Evolutionary conservation across 2,888 invertebrate genomes (phyloP).

Genomic region (Thymelicus sylvestris): DNA sequence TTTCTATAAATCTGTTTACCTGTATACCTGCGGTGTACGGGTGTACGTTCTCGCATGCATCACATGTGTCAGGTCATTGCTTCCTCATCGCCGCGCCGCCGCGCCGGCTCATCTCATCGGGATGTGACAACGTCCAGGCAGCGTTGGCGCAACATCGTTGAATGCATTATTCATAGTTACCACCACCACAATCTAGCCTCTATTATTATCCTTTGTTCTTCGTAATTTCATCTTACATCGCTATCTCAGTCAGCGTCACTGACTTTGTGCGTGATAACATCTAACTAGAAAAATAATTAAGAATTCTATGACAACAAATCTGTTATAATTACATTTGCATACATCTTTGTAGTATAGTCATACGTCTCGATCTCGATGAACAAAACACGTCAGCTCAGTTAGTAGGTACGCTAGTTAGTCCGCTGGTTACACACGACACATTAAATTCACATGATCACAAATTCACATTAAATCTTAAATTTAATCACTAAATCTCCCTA

Average conservation of each 20-base stretch:
- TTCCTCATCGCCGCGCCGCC: constrained; percentile 69
- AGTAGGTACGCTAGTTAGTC: no score
- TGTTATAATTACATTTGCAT: constrained; percentile 2
- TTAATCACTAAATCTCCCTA: no score
- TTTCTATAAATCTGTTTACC: neutral
- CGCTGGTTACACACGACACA: no score
- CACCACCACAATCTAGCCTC: constrained; percentile 53
- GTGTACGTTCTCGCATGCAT: constrained; percentile 47
- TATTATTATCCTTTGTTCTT: constrained; percentile 70
- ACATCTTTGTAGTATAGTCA: neutral
- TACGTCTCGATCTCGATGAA: neutral
- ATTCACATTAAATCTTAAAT: no score
- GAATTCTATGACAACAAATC: constrained; percentile 1
- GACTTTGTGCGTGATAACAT: constrained; percentile 17
- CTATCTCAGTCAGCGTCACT: constrained; percentile 46
- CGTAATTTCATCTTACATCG: constrained; percentile 50
- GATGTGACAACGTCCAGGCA: constrained; percentile 50
- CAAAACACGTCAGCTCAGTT: neutral
- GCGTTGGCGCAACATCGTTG: constrained; percentile 62
- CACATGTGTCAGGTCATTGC: constrained; percentile 68
- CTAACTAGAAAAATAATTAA: constrained; percentile 19
- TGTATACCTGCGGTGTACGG: constrained; percentile 24
- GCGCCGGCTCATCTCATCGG: constrained; percentile 54
- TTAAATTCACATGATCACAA: no score
- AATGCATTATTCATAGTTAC: constrained; percentile 67